These are phyloP conservation scores for Cyprinus carpio DNA, from an alignment of 2,113 vertebrate genomes.

Conservation along the genomic window DNA sequence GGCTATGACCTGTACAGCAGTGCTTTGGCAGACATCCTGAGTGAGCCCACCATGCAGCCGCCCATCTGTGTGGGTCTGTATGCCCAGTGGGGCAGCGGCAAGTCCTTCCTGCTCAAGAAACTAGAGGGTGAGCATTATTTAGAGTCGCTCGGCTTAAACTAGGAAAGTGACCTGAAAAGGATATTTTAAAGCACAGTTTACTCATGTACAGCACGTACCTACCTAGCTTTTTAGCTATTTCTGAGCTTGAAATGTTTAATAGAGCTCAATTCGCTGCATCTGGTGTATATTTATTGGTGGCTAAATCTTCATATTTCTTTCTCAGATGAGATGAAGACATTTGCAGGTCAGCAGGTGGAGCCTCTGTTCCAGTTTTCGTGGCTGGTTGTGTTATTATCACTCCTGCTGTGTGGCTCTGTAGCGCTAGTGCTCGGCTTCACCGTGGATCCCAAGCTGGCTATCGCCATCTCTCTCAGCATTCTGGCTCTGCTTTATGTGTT, in stretches of 20 bases:
- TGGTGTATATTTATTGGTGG: conserved; percentile 28
- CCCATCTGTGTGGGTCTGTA: conserved; percentile 98
- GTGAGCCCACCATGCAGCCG: conserved; percentile 97
- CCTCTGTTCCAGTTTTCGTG: conserved; percentile 95
- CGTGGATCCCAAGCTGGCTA: conserved; percentile 82
- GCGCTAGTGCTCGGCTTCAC: conserved; percentile 87
- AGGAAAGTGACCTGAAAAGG: conserved; percentile 7
- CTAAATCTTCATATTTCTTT: conserved; percentile 27
- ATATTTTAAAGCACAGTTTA: conserved; percentile 18
- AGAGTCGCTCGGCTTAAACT: conserved; percentile 15
- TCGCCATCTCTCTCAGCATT: conserved; percentile 87
- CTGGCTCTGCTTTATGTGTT: conserved; percentile 91
- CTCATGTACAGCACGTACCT: neutral
- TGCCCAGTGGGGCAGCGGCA: conserved; percentile 98
- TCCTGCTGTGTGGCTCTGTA: conserved; percentile 83
- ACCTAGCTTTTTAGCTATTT: conserved; percentile 32
- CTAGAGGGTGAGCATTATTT: conserved; percentile 84
- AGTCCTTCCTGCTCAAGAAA: conserved; percentile 98
- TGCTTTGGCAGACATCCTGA: conserved; percentile 93
- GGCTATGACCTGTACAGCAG: conserved; percentile 98
- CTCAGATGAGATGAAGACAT: conserved; percentile 99
- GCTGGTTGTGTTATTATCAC: conserved; percentile 88
- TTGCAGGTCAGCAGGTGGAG: conserved; percentile 95
- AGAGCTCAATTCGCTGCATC: neutral
- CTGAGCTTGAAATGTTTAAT: conserved; percentile 35